These are phyloP conservation scores for Dasyornis broadbenti DNA, from an alignment of 2,113 vertebrate genomes.

Conservation along the genomic window DNA sequence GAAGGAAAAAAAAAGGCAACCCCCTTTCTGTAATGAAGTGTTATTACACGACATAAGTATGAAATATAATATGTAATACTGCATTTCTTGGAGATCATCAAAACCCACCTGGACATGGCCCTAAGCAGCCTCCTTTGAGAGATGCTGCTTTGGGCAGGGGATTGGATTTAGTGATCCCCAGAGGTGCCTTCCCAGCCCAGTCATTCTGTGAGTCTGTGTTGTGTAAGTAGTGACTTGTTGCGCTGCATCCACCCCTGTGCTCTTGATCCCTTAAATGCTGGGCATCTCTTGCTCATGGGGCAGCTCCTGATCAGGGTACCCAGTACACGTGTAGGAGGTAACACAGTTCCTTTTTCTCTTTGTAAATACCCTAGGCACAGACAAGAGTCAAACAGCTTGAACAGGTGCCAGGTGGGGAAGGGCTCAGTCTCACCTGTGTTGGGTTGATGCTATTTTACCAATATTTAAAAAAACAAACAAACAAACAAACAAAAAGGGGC, in stretches of 20 bases:
- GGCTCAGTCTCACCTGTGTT: neutral
- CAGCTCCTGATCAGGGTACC: neutral
- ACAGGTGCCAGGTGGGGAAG: neutral
- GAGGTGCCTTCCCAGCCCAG: neutral
- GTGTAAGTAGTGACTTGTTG: neutral
- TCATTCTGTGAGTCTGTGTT: neutral
- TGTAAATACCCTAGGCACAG: neutral
- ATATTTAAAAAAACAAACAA: neutral
- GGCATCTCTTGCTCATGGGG: neutral
- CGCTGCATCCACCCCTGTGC: neutral
- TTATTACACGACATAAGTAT: neutral
- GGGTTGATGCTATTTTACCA: neutral
- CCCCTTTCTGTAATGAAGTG: neutral
- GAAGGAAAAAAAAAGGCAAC: neutral
- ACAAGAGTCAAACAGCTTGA: neutral
- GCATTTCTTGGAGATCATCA: neutral
- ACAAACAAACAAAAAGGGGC: neutral
- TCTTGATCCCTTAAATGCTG: neutral
- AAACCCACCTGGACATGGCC: neutral
- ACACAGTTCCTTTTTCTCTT: neutral
- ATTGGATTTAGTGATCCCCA: neutral
- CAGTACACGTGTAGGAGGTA: neutral
- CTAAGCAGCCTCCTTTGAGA: neutral
- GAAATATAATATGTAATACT: neutral
- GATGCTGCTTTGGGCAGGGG: neutral